Conservation (phyloP, 2,797 vertebrate species). For the Serranus cabrilla region DNA sequence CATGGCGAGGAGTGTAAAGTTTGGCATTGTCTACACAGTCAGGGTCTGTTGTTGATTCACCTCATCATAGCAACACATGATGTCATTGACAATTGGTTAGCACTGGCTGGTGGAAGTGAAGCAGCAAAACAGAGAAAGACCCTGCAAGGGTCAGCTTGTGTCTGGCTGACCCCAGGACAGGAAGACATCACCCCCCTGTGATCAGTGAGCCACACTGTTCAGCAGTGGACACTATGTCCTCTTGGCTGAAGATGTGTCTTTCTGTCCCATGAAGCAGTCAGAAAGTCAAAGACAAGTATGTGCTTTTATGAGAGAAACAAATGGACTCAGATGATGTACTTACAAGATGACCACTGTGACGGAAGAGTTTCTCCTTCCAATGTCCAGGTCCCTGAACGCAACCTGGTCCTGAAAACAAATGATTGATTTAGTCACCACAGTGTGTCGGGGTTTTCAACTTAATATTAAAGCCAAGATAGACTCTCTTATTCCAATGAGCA, state of each 20-base stretch:
- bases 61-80: conserved; percentile 47
- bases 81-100: conserved; percentile 52
- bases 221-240: conserved; percentile 10
- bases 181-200: conserved; percentile 3
- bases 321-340: conserved; percentile 43
- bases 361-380: conserved; percentile 18
- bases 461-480: not conserved
- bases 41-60: conserved; percentile 47
- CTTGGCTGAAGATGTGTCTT: conserved; percentile 15
- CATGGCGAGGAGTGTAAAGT: conserved; percentile 46
- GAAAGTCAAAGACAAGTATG: conserved; percentile 10
- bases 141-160: conserved; percentile 17
- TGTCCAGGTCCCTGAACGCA: conserved; percentile 11
- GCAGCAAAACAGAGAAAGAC: conserved; percentile 24
- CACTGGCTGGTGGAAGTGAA: conserved; percentile 10
- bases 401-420: conserved; percentile 51
- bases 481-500: not conserved
- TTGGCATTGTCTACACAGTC: conserved; percentile 21
- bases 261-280: conserved; percentile 14
- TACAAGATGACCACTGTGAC: conserved; percentile 39
- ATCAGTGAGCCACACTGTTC: conserved; percentile 1
- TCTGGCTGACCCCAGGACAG: conserved; percentile 35
- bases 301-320: conserved; percentile 26
- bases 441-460: not conserved
- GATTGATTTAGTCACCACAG: conserved; percentile 11